These are phyloP conservation scores for Corvus moneduloides DNA, from an alignment of 2,113 vertebrate species.

Conservation along the genomic window DNA sequence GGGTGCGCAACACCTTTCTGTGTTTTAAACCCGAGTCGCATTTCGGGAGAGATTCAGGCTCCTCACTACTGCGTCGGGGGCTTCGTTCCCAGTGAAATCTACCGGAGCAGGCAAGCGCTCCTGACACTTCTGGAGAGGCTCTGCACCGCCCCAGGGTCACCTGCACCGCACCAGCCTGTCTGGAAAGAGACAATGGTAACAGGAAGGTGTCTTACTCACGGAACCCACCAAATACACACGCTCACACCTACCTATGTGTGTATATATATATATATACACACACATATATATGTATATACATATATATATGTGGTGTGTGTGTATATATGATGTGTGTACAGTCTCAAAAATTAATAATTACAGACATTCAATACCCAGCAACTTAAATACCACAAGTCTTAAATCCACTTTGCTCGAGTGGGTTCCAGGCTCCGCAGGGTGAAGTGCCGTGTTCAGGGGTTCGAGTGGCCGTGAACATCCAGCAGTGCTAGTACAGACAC, in stretches of 20 bases:
- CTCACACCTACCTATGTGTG: accelerated
- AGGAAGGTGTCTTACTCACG: accelerated
- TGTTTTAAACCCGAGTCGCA: accelerated
- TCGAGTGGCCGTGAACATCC: accelerated
- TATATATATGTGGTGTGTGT: accelerated
- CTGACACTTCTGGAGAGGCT: not conserved
- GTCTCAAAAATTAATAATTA: not conserved
- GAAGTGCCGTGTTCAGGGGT: accelerated
- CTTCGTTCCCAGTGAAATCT: accelerated
- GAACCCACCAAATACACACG: not conserved
- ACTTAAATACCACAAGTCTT: not conserved
- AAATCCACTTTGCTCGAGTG: accelerated
- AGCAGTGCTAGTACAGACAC: accelerated
- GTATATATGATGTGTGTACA: accelerated
- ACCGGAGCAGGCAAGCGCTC: not conserved
- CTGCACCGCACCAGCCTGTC: accelerated
- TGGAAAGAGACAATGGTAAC: not conserved
- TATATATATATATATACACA: not conserved
- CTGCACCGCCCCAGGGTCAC: not conserved
- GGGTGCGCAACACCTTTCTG: accelerated
- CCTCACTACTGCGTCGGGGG: accelerated
- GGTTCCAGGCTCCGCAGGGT: accelerated
- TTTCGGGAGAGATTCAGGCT: not conserved
- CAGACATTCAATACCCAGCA: not conserved
- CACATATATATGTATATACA: not conserved